Evolutionary conservation across 2,888 invertebrate genomes (phyloP).

Genomic region (Drosophila formosana): DNA sequence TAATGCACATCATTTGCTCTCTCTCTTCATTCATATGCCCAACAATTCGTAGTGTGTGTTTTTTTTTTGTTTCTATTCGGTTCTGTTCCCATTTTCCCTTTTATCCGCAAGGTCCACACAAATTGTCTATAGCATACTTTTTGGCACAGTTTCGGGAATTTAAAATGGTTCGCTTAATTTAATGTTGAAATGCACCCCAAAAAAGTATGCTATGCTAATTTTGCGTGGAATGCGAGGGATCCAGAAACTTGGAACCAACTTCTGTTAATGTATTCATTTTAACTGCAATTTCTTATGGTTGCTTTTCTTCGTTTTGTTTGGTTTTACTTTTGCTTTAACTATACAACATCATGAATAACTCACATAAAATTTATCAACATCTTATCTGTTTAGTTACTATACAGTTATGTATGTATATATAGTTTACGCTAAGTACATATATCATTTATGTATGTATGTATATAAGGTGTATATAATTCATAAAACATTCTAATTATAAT

Average conservation of each 20-base stretch:
- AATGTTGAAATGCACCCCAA: not conserved
- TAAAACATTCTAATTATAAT: conserved; percentile 74
- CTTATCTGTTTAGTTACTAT: conserved; percentile 51
- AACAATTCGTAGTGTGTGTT: conserved; percentile 43
- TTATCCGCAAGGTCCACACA: not conserved
- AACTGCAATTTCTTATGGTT: conserved; percentile 11
- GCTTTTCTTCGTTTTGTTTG: conserved; percentile 14
- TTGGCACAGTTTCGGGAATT: not conserved
- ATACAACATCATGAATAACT: conserved; percentile 74
- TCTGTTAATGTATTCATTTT: conserved; percentile 35
- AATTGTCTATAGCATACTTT: conserved; percentile 1
- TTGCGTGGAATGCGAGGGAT: not conserved
- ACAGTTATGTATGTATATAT: conserved; percentile 15
- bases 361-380: conserved; percentile 76
- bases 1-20: conserved; percentile 46
- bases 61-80: not conserved
- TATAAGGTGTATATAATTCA: conserved; percentile 76
- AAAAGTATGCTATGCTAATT: conserved; percentile 6
- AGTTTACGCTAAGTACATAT: conserved; percentile 29
- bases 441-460: conserved; percentile 40
- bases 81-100: not conserved
- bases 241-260: conserved; percentile 11
- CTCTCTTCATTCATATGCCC: conserved; percentile 42
- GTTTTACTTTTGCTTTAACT: conserved; percentile 49
- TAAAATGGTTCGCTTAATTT: conserved; percentile 2